Conservation (phyloP, 64 coral and sea anemone genomes). For the Dendronephthya gigantea region DNA sequence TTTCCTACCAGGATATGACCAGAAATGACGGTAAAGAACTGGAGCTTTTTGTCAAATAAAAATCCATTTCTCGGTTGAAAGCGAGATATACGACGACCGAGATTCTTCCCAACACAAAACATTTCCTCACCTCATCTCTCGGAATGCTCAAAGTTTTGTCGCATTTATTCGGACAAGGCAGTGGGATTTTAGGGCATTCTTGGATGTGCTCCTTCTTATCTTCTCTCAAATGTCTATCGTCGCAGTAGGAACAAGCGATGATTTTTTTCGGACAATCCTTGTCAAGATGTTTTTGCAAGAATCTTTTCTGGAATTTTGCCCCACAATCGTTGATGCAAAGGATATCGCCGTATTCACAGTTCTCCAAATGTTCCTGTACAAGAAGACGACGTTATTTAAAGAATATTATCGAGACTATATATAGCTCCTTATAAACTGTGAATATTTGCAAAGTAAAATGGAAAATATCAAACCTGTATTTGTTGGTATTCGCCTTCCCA, state of each 20-base stretch:
- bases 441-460: no score
- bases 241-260: constrained; percentile 71
- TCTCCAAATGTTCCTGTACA: constrained; percentile 31
- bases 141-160: constrained; percentile 71
- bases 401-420: no score
- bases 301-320: constrained; percentile 73
- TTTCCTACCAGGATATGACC: no score
- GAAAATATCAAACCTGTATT: constrained; percentile 47
- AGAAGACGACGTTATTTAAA: no score
- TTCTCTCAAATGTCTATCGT: constrained; percentile 72
- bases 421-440: no score
- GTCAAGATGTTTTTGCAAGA: constrained; percentile 77
- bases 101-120: no score
- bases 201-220: constrained; percentile 86
- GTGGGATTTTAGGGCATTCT: constrained; percentile 61
- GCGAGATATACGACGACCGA: no score
- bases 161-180: constrained; percentile 88
- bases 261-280: constrained; percentile 88
- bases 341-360: constrained; percentile 64
- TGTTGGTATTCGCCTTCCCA: constrained; percentile 80
- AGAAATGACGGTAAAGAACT: not conserved
- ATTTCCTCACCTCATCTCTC: constrained; percentile 63
- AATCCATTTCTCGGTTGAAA: no score
- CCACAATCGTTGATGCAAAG: constrained; percentile 76
- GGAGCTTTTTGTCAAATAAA: no score